phyloP scores from a whole-genome alignment of 2,888 invertebrate species.

The Drosophila parthenogenetica region DNA sequence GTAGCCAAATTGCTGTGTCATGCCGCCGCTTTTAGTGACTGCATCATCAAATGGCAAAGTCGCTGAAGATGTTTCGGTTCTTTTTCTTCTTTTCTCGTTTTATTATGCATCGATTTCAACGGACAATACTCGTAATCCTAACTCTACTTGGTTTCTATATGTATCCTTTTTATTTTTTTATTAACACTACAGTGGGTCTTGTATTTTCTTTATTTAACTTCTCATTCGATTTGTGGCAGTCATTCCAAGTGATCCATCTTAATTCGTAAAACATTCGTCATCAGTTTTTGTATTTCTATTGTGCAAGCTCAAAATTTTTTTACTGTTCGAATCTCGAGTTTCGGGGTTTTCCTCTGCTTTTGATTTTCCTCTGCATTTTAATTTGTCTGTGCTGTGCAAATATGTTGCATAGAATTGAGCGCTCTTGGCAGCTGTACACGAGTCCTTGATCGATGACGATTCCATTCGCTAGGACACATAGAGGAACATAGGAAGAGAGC shows the following conservation, averaged over 20 bases:
- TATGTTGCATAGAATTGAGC: constrained; percentile 70
- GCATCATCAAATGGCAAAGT: constrained; percentile 65
- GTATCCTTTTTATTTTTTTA: constrained; percentile 45
- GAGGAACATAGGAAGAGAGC: not conserved
- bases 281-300: constrained; percentile 66
- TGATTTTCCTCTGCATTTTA: constrained; percentile 66
- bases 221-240: constrained; percentile 65
- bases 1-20: constrained; percentile 74
- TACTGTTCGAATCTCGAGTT: constrained; percentile 37
- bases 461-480: constrained; percentile 70
- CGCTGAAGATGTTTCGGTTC: constrained; percentile 49
- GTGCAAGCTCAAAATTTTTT: constrained; percentile 42
- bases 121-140: constrained; percentile 23
- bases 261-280: constrained; percentile 80
- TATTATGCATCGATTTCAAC: constrained; percentile 37
- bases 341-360: constrained; percentile 29
- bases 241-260: constrained; percentile 84
- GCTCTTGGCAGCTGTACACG: constrained; percentile 44
- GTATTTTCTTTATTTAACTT: constrained; percentile 20
- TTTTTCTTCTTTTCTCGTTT: constrained; percentile 2
- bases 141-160: constrained; percentile 37
- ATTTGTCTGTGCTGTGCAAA: constrained; percentile 69
- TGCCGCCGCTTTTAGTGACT: constrained; percentile 59
- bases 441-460: constrained; percentile 82
- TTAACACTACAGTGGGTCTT: constrained; percentile 38